phyloP scores from a whole-genome alignment of 2,797 vertebrate species.

The Todus mexicanus region DNA sequence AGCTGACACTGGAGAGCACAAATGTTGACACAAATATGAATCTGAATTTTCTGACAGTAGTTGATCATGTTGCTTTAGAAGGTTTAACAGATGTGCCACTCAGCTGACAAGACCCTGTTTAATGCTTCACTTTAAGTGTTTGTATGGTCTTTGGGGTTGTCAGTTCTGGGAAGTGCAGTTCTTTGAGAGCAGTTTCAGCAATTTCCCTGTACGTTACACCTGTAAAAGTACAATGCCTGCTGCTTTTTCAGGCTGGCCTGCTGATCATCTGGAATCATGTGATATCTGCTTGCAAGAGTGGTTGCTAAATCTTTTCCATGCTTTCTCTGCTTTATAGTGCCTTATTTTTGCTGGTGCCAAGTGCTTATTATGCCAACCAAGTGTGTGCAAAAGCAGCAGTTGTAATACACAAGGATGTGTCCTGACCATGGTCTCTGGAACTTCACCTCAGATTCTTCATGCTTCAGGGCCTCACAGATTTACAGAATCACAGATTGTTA shows the following conservation, averaged over 20 bases:
- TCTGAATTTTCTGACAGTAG: conserved; percentile 59
- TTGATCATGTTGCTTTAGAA: conserved; percentile 57
- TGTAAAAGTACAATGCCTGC: background rate
- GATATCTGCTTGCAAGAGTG: background rate
- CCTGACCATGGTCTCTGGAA: background rate
- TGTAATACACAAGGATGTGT: background rate
- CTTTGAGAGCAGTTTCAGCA: background rate
- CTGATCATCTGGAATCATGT: background rate
- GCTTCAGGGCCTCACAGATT: background rate
- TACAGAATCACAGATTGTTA: no score
- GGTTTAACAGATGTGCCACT: conserved; percentile 65
- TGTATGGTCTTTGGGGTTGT: conserved; percentile 30
- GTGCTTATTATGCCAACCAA: background rate
- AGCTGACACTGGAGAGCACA: conserved; percentile 37
- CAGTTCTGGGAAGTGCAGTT: conserved; percentile 30
- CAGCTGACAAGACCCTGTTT: conserved; percentile 37
- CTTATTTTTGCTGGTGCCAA: background rate
- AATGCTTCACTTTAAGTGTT: conserved; percentile 55
- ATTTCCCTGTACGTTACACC: background rate
- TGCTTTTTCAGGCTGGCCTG: background rate
- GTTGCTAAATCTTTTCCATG: background rate
- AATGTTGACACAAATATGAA: conserved; percentile 67
- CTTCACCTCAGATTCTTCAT: background rate
- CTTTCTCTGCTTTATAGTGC: background rate
- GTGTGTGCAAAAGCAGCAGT: background rate